Percentiles rank a stretch among this genome's conserved stretches.
Conservation (phyloP, 1,140 invertebrate genomes). For the Solenopsis invicta region DNA sequence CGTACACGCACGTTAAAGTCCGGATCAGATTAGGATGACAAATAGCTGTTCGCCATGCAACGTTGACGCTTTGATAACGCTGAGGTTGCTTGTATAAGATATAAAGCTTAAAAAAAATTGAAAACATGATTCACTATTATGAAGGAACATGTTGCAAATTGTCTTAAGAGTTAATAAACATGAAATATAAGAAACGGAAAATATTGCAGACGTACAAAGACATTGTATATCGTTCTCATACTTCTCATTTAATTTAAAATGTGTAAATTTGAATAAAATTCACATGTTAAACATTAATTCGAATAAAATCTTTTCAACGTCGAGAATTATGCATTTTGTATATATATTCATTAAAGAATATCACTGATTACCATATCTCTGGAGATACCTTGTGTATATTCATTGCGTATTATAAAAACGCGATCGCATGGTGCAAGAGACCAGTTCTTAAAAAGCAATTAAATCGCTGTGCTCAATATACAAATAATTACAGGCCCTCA, state of each 20-base stretch:
- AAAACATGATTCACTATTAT: conserved; percentile 5
- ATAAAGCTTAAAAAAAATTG: conserved; percentile 24
- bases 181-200: background rate
- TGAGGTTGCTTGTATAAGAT: conserved; percentile 24
- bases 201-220: background rate
- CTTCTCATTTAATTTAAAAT: background rate
- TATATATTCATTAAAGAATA: conserved; percentile 40
- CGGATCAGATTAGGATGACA: conserved; percentile 51
- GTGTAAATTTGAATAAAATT: conserved; percentile 25
- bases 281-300: background rate
- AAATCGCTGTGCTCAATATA: conserved; percentile 40
- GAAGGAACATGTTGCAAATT: conserved; percentile 13
- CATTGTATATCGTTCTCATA: background rate
- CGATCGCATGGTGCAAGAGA: background rate
- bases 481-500: conserved; percentile 53
- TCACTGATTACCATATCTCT: conserved; percentile 20
- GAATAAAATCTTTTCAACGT: background rate
- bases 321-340: conserved; percentile 36
- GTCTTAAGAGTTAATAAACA: background rate
- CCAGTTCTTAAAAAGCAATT: conserved; percentile 52
- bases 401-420: conserved; percentile 58
- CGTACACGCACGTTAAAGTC: conserved; percentile 40
- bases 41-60: conserved; percentile 45
- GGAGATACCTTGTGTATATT: conserved; percentile 55
- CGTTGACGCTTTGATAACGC: conserved; percentile 24